A percentile compares a stretch with the other conserved stretches of the same genome.
phyloP scores from a whole-genome alignment of 2,888 invertebrate species.

The Sinohyriopsis cumingii region DNA sequence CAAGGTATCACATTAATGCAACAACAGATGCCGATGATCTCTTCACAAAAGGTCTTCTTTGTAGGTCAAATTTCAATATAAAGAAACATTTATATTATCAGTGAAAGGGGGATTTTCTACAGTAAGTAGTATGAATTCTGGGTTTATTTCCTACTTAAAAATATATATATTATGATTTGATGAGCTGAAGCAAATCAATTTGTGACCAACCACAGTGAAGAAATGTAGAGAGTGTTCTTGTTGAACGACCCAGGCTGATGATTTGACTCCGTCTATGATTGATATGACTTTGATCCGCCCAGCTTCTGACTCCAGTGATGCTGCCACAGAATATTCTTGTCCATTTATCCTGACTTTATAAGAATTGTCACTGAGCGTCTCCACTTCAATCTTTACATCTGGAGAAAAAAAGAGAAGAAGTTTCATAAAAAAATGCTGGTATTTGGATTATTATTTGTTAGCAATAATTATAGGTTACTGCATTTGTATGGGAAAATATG shows the following conservation, averaged over 20 bases:
- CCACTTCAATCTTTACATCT: slow-evolving; percentile 53
- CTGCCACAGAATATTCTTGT: slow-evolving; percentile 46
- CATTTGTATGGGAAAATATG: no score
- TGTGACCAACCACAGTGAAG: slow-evolving; percentile 74
- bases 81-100: no score
- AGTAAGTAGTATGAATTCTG: no score
- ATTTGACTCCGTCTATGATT: slow-evolving; percentile 74
- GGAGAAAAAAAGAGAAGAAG: slow-evolving; percentile 13
- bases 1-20: no score
- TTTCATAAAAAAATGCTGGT: neutral
- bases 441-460: no score
- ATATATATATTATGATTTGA: no score
- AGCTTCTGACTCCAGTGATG: slow-evolving; percentile 40
- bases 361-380: slow-evolving; percentile 39
- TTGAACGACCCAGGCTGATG: slow-evolving; percentile 77
- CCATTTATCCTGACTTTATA: slow-evolving; percentile 48
- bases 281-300: slow-evolving; percentile 58
- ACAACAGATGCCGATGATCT: no score
- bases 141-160: no score
- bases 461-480: no score
- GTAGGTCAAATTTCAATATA: no score
- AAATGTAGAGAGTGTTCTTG: slow-evolving; percentile 78
- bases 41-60: no score
- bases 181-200: neutral
- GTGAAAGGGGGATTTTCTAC: no score